phyloP scores from a whole-genome alignment of 1,140 invertebrate species.

The Ruditapes philippinarum region DNA sequence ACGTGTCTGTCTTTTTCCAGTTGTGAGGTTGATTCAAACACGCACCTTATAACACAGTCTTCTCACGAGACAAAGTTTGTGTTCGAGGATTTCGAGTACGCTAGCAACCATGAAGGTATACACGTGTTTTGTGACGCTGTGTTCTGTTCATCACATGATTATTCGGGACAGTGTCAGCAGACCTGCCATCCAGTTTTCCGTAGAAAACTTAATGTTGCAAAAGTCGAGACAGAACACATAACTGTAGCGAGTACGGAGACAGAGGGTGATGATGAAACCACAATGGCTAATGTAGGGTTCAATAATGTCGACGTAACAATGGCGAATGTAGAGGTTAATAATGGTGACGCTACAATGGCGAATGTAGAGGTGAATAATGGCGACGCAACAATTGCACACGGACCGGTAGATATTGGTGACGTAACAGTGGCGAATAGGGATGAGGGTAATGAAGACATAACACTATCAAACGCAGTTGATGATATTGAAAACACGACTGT shows the following conservation, averaged over 20 bases:
- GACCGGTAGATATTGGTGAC: no score
- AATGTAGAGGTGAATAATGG: no score
- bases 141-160: conserved; percentile 19
- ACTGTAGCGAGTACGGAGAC: background rate
- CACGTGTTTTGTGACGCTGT: conserved; percentile 37
- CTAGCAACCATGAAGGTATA: conserved; percentile 29
- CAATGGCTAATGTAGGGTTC: background rate
- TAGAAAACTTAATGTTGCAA: background rate
- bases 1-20: no score
- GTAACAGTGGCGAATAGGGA: no score
- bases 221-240: background rate
- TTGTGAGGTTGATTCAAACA: conserved; percentile 44
- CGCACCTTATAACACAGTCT: conserved; percentile 38
- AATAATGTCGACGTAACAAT: no score
- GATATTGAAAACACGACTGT: no score
- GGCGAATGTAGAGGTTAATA: no score
- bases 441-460: no score
- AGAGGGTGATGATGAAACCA: background rate
- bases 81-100: conserved; percentile 47
- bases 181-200: conserved; percentile 24
- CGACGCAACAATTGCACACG: no score
- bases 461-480: no score
- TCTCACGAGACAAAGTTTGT: conserved; percentile 37
- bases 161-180: conserved; percentile 44
- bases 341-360: no score